phyloP scores from a whole-genome alignment of 2,797 vertebrate genomes.

The Gambusia yucatana region DNA sequence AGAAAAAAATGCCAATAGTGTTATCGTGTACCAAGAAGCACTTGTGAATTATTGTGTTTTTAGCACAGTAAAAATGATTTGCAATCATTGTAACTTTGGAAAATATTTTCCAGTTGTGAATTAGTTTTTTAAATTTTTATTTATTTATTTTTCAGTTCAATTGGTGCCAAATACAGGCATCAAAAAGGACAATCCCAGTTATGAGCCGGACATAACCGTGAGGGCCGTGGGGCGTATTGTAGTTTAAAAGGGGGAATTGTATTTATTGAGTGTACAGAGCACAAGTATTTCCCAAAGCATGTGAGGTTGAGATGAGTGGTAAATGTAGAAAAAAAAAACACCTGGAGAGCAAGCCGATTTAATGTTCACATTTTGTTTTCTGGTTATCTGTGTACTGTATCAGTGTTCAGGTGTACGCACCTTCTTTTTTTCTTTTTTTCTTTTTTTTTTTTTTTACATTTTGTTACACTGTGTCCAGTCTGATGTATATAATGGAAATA shows the following conservation, averaged over 20 bases:
- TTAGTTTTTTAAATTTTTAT: not conserved
- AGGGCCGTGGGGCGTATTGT: conserved; percentile 36
- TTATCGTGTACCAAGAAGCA: conserved; percentile 56
- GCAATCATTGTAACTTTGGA: conserved; percentile 43
- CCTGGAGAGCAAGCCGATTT: conserved; percentile 39
- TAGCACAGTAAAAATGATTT: conserved; percentile 49
- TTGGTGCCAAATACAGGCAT: conserved; percentile 55
- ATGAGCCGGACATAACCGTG: conserved; percentile 32
- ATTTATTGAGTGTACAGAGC: conserved; percentile 61
- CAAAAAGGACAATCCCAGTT: conserved; percentile 67
- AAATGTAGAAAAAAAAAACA: conserved; percentile 20
- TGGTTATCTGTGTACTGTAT: conserved; percentile 80
- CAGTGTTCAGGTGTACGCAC: conserved; percentile 87
- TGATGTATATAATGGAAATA: conserved; percentile 89
- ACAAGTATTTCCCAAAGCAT: conserved; percentile 62
- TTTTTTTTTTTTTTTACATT: conserved; percentile 61
- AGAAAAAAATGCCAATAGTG: conserved; percentile 50
- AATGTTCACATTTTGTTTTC: conserved; percentile 60
- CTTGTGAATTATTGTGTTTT: conserved; percentile 59
- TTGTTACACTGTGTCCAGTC: conserved; percentile 87
- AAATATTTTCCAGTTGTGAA: conserved; percentile 37
- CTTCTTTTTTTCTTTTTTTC: conserved; percentile 54
- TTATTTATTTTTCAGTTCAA: conserved; percentile 28
- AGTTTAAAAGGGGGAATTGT: conserved; percentile 29
- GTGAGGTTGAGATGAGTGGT: conserved; percentile 47